Percentiles rank a stretch among this genome's conserved stretches.
Conservation (phyloP, 1,140 invertebrate species). For the Pantala flavescens region DNA sequence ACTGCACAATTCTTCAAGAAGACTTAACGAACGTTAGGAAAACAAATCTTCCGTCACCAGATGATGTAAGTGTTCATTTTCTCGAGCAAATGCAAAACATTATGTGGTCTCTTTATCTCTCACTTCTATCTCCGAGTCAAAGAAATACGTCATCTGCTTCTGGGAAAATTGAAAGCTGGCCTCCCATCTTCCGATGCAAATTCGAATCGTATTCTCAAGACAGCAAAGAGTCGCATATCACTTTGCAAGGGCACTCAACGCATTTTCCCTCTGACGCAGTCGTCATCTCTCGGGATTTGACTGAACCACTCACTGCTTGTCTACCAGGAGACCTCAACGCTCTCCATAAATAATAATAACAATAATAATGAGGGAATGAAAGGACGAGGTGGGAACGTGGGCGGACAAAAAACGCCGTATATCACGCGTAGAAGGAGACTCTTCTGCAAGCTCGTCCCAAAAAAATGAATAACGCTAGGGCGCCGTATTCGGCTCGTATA, state of each 20-base stretch:
- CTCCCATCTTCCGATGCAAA: not conserved
- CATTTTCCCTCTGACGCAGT: not conserved
- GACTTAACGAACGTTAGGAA: too few species aligned
- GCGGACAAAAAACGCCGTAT: not conserved
- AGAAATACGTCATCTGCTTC: too few species aligned
- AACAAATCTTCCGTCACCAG: too few species aligned
- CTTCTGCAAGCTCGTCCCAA: not conserved
- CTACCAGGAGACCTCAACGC: not conserved
- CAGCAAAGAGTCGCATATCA: not conserved
- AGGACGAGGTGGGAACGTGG: not conserved
- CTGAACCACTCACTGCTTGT: not conserved
- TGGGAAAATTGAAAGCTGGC: too few species aligned
- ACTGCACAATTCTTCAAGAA: too few species aligned
- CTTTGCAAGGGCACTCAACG: not conserved
- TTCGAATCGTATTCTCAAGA: not conserved
- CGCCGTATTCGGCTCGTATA: not conserved
- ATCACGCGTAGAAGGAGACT: not conserved
- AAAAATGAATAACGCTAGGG: not conserved
- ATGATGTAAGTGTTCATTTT: too few species aligned
- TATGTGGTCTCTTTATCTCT: too few species aligned
- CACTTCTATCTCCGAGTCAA: too few species aligned
- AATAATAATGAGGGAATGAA: constrained; percentile 4
- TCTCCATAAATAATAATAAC: constrained; percentile 9
- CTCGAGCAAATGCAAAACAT: too few species aligned
- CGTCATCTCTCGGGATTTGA: not conserved